Evolutionary conservation across 2,797 vertebrate genomes (phyloP).

Genomic region (Sebastes iracundus): DNA sequence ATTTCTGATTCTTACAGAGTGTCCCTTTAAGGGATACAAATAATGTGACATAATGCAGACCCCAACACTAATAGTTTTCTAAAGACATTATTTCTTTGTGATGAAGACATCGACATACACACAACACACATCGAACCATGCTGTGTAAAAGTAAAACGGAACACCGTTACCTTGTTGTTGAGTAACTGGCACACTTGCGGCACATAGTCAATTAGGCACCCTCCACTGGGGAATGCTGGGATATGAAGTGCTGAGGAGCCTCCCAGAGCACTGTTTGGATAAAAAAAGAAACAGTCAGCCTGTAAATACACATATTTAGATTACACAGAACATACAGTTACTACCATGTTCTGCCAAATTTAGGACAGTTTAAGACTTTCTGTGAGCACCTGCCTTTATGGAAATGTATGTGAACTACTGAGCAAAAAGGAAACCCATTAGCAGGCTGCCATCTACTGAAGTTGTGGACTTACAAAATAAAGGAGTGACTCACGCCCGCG

Average conservation of each 20-base stretch:
- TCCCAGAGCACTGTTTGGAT: conserved; percentile 90
- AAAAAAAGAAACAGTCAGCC: conserved; percentile 3
- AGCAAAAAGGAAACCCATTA: neutral
- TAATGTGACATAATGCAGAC: neutral
- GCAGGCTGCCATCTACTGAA: conserved; percentile 4
- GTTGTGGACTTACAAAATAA: conserved; percentile 15
- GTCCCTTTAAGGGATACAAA: neutral
- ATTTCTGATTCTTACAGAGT: too few species aligned
- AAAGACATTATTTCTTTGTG: neutral
- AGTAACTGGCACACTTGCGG: conserved; percentile 98
- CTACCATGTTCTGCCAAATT: neutral
- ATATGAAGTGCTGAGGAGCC: conserved; percentile 97
- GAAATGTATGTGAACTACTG: neutral
- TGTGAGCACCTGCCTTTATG: neutral
- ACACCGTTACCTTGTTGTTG: conserved; percentile 91
- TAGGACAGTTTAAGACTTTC: neutral
- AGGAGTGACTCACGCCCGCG: conserved; percentile 36
- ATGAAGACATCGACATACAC: neutral
- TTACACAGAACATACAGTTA: neutral
- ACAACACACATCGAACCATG: neutral
- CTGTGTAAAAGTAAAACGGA: neutral
- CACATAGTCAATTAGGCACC: conserved; percentile 98
- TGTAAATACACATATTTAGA: neutral
- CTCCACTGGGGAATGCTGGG: conserved; percentile 95
- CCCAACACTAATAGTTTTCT: too few species aligned